Evolutionary conservation across 2,888 invertebrate species (phyloP).

Genomic region (Meiosimyza decipiens): DNA sequence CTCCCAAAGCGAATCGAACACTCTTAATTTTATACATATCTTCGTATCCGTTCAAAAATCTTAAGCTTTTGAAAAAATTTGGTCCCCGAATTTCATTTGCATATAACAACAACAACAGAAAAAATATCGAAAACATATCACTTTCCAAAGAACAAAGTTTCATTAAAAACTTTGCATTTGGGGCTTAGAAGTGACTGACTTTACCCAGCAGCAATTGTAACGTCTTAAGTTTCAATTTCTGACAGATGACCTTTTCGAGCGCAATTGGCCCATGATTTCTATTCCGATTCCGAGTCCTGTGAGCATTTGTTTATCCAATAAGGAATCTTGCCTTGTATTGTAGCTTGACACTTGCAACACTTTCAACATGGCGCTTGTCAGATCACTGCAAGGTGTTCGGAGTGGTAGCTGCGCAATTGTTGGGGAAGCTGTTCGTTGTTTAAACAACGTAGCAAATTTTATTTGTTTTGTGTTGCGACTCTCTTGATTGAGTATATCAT

Average conservation of each 20-base stretch:
- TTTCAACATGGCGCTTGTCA: neutral
- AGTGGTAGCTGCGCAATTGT: neutral
- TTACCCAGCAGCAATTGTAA: neutral
- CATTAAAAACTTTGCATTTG: too few species aligned
- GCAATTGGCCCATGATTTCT: slow-evolving; percentile 10
- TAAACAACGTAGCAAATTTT: too few species aligned
- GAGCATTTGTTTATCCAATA: too few species aligned
- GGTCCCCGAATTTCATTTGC: too few species aligned
- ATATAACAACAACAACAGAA: too few species aligned
- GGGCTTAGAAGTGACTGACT: too few species aligned
- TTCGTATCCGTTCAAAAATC: too few species aligned
- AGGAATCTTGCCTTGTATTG: neutral
- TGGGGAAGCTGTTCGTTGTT: neutral
- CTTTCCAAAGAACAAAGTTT: too few species aligned
- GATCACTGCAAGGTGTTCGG: neutral
- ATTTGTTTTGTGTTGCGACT: neutral
- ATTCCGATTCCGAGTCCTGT: neutral
- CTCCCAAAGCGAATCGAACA: too few species aligned
- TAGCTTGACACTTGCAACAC: slow-evolving; percentile 16
- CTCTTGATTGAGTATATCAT: neutral
- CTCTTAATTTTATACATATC: too few species aligned
- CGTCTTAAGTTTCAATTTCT: slow-evolving; percentile 8
- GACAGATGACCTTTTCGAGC: slow-evolving; percentile 15
- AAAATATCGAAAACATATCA: too few species aligned
- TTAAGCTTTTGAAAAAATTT: too few species aligned